Base-by-base conservation (phyloP, 2,888 invertebrate species). In the Campaea margaritaria region DNA sequence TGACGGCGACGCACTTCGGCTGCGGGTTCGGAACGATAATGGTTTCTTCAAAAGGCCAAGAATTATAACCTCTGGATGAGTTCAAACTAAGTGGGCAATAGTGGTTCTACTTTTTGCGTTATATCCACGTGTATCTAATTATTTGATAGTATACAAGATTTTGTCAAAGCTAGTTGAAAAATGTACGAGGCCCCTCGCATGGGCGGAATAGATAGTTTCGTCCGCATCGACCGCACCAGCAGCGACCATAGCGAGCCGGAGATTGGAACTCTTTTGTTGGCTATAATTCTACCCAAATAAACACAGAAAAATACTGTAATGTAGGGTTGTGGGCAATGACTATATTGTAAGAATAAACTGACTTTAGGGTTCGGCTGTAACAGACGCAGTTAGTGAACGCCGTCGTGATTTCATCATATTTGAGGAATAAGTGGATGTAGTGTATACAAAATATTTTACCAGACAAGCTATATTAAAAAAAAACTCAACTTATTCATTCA, bases 1-100 rank as follows among this genome's bases (percentile, higher is more conserved):
- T 39, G 57, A 41, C 60, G 56, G 27, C 36, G 50, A 62, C 45
- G 63, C 58, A 60, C 71, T 64, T 62, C 53, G 55, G 65, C 51
- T 51, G 43, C 52, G 57, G 52, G 2, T 5, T 21, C 36, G 64
- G 28, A 59, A 51, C 53, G 47, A 66, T 54, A 58, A 58, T 58
- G 49, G 58, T 64, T 60, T 58, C 13, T 15, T 16, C 39, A n/a
- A 34, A 46, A 49, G 21, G 31, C 31, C 10, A 31, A 31, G 10
- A 31, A 21, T 21, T 21, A 16, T 16, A 1, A n/a, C 38, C 2
- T 36, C 7, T 31, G 34, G 15, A 31, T 31, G 31, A 31, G 3
- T 13, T 14, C 10, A 14, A 21, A 21, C 21, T 21, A 21, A 21
- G 2, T 21, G 2, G 2, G 21, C 21, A 21, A 5, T 21, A 21